Percentiles rank a stretch among this genome's conserved stretches.
phyloP scores from a whole-genome alignment of 2,888 invertebrate species.

The Ornithoptera priamus region DNA sequence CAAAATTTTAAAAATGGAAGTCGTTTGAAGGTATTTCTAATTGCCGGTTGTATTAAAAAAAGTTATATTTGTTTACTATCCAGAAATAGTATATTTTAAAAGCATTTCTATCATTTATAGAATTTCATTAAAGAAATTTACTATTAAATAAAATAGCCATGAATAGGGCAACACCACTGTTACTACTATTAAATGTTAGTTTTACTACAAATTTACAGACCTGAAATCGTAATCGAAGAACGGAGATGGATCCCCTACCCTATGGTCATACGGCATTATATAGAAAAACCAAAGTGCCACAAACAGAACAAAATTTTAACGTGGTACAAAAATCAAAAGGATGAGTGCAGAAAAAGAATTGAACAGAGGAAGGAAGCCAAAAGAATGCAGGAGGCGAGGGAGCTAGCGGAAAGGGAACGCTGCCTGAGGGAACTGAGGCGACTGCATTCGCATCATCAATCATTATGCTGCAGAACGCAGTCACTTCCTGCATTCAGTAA shows the following conservation, averaged over 20 bases:
- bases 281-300: conserved; percentile 13
- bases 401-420: conserved; percentile 23
- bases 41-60: too few species aligned
- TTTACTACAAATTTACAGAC: conserved; percentile 8
- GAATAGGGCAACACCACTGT: too few species aligned
- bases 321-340: conserved; percentile 6
- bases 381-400: not conserved
- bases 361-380: conserved; percentile 4
- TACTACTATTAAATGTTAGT: too few species aligned
- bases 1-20: too few species aligned
- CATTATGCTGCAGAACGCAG: conserved; percentile 15
- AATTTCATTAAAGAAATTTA: too few species aligned
- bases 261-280: conserved; percentile 22
- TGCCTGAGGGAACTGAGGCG: conserved; percentile 22
- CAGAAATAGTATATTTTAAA: too few species aligned
- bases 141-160: too few species aligned
- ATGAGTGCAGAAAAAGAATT: conserved; percentile 1
- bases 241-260: conserved; percentile 28
- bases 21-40: too few species aligned
- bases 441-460: conserved; percentile 24
- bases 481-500: conserved; percentile 21
- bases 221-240: conserved; percentile 27
- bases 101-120: too few species aligned
- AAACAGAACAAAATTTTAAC: conserved; percentile 5
- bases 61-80: too few species aligned